A percentile compares a stretch with the other conserved stretches of the same genome.
Evolutionary conservation across 2,888 invertebrate species (phyloP).

Genomic region (Andrena camellia): DNA sequence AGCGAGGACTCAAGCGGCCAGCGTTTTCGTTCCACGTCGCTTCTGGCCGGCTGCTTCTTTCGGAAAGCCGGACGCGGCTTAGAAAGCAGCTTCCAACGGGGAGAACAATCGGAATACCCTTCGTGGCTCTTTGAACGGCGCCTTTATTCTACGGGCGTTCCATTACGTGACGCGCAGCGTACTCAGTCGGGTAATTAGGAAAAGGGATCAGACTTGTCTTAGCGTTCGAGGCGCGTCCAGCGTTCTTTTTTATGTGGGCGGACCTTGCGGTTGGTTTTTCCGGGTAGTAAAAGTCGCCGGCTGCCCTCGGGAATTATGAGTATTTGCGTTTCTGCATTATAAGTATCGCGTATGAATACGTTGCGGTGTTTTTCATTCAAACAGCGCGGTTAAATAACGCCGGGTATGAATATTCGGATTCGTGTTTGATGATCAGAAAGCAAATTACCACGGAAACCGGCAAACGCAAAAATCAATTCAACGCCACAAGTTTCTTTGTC

Average conservation of each 20-base stretch:
- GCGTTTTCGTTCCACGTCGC: constrained; percentile 51
- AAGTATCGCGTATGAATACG: not conserved
- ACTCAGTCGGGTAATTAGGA: constrained; percentile 14
- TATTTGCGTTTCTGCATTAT: no score
- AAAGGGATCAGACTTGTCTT: not conserved
- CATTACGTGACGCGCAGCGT: constrained; percentile 6
- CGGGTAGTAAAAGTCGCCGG: no score
- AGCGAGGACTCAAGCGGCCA: not conserved
- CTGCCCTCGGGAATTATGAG: no score
- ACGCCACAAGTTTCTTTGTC: constrained; percentile 26
- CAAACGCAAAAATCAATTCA: constrained; percentile 19
- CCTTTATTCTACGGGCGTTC: not conserved
- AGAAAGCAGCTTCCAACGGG: not conserved
- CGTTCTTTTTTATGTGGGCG: no score
- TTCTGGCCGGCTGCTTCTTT: constrained; percentile 40
- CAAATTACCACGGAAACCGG: constrained; percentile 15
- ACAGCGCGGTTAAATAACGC: not conserved
- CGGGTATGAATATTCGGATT: constrained; percentile 5
- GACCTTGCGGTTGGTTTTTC: no score
- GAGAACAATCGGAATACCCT: constrained; percentile 1
- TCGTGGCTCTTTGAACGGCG: not conserved
- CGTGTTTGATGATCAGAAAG: not conserved
- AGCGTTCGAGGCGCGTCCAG: not conserved
- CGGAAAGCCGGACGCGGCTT: constrained; percentile 7
- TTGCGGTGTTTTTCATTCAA: not conserved